Conservation (phyloP, 1,140 invertebrate species). For the Drosophila mayri region DNA sequence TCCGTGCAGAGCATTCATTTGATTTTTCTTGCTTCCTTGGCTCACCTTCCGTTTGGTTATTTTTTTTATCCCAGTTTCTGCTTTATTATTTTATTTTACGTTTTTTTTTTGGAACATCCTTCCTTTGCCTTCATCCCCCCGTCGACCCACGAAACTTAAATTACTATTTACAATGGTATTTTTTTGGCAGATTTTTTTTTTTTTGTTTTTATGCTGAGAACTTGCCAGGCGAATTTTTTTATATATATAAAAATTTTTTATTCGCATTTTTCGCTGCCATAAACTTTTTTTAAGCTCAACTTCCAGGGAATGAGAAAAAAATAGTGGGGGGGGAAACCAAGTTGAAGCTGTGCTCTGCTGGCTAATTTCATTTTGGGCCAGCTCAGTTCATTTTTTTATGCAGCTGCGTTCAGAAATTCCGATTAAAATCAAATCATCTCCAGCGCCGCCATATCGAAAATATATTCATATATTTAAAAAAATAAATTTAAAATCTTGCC, state of each 20-base stretch:
- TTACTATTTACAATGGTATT: constrained; percentile 81
- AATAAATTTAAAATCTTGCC: constrained; percentile 12
- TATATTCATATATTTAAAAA: no score
- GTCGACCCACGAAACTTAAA: constrained; percentile 67
- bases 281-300: constrained; percentile 50
- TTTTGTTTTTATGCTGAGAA: constrained; percentile 29
- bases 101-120: constrained; percentile 66
- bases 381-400: constrained; percentile 51
- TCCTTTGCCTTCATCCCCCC: constrained; percentile 1
- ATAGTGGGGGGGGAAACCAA: constrained; percentile 1
- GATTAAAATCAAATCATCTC: constrained; percentile 44
- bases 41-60: constrained; percentile 74
- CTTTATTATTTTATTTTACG: constrained; percentile 40
- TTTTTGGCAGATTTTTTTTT: constrained; percentile 50
- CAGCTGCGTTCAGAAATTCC: constrained; percentile 48
- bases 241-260: constrained; percentile 40
- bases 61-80: constrained; percentile 34
- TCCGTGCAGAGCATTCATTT: constrained; percentile 54
- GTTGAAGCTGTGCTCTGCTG: constrained; percentile 35
- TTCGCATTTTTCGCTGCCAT: constrained; percentile 64
- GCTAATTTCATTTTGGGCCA: constrained; percentile 69
- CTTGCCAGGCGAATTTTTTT: constrained; percentile 55
- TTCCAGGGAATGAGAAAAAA: constrained; percentile 3
- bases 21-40: constrained; percentile 75
- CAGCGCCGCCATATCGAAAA: constrained; percentile 1